Percentiles rank a stretch among this genome's conserved stretches.
Evolutionary conservation across 2,113 vertebrate genomes (phyloP).

Genomic region (Phycodurus eques): DNA sequence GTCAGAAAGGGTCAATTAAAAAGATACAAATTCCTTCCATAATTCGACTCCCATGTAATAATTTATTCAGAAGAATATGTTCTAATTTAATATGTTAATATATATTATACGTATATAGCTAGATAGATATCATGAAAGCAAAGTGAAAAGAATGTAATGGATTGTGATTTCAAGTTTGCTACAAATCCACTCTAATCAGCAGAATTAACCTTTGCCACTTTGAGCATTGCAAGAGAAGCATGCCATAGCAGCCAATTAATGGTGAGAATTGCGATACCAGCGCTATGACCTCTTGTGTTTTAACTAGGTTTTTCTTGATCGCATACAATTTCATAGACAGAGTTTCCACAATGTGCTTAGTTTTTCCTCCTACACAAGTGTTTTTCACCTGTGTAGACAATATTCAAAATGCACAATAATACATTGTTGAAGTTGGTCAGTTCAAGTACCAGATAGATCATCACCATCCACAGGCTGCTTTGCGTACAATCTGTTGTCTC

Average conservation of each 20-base stretch:
- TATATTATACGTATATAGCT: too few relatives aligned
- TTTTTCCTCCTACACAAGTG: neutral
- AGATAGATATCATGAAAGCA: neutral
- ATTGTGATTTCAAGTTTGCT: neutral
- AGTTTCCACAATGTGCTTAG: neutral
- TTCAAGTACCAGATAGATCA: neutral
- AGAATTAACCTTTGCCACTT: neutral
- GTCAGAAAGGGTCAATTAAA: too few relatives aligned
- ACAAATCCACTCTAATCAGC: neutral
- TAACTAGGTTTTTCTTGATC: constrained; percentile 38
- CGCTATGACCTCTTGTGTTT: constrained; percentile 42
- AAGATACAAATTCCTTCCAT: too few relatives aligned
- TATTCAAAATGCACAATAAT: neutral
- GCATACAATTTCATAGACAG: neutral
- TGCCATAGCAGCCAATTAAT: constrained; percentile 64
- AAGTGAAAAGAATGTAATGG: neutral
- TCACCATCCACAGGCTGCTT: neutral
- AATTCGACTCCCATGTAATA: too few relatives aligned
- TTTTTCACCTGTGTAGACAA: constrained; percentile 23
- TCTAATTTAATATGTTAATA: too few relatives aligned
- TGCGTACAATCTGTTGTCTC: neutral
- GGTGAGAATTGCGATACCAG: constrained; percentile 54
- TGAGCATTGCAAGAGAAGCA: constrained; percentile 67
- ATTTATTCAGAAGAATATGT: too few relatives aligned
- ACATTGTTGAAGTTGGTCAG: neutral